Conservation (phyloP, 2,888 invertebrate species). For the Sminthurides aquaticus region DNA sequence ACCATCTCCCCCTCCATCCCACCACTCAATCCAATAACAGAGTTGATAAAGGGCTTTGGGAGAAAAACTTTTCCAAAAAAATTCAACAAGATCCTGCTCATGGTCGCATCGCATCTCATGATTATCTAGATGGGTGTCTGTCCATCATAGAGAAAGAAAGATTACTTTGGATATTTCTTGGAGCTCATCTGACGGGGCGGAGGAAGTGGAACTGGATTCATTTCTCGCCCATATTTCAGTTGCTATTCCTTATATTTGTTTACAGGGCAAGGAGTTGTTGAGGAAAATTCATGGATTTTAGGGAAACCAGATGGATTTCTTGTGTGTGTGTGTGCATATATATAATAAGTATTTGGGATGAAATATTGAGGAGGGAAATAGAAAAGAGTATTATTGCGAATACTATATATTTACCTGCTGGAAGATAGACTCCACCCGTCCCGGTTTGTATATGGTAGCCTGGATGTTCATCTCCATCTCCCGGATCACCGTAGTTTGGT, state of each 20-base stretch:
- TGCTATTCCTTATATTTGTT: background rate
- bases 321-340: too few relatives aligned
- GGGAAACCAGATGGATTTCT: too few relatives aligned
- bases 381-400: too few relatives aligned
- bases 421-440: constrained; percentile 39
- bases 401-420: constrained; percentile 38
- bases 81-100: background rate
- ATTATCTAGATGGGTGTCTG: background rate
- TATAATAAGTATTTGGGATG: too few relatives aligned
- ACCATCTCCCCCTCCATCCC: background rate
- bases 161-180: background rate
- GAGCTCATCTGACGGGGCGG: background rate
- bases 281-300: background rate
- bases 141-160: background rate
- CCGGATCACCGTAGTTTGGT: constrained; percentile 38
- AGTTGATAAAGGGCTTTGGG: background rate
- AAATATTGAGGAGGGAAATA: background rate
- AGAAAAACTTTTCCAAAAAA: background rate
- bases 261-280: background rate
- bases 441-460: constrained; percentile 41
- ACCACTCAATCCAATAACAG: background rate
- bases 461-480: constrained; percentile 33
- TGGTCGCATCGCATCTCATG: too few relatives aligned
- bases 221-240: background rate
- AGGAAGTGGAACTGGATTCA: background rate